Percentiles rank a stretch among this genome's conserved stretches.
phyloP scores from a whole-genome alignment of 2,888 invertebrate species.

The Abscondita cerata region DNA sequence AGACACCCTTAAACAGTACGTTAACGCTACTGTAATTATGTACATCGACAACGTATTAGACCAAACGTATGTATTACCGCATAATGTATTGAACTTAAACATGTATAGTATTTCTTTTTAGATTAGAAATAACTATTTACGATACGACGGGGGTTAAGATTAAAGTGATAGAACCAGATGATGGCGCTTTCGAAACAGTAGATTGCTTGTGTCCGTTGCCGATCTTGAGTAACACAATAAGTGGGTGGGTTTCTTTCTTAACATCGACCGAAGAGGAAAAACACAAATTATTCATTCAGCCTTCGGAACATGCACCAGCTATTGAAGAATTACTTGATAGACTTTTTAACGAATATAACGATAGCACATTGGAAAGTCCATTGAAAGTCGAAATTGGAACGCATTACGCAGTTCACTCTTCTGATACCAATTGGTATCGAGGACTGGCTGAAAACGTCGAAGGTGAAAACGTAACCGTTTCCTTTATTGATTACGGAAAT shows the following conservation, averaged over 20 bases:
- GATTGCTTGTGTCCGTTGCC: constrained; percentile 68
- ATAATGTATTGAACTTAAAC: too few species aligned
- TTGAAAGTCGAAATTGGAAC: constrained; percentile 60
- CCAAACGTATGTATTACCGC: constrained; percentile 55
- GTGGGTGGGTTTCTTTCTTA: constrained; percentile 66
- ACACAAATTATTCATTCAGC: constrained; percentile 69
- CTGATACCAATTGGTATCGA: constrained; percentile 56
- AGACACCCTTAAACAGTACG: constrained; percentile 63
- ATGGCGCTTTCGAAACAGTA: constrained; percentile 62
- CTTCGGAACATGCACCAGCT: constrained; percentile 58
- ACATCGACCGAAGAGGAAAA: constrained; percentile 55
- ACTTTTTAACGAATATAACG: constrained; percentile 67
- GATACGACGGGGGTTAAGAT: constrained; percentile 62
- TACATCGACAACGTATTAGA: constrained; percentile 59
- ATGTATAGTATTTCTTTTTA: constrained; percentile 54
- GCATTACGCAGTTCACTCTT: constrained; percentile 64
- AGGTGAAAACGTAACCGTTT: constrained; percentile 61
- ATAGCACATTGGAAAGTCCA: constrained; percentile 52
- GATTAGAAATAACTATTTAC: constrained; percentile 72
- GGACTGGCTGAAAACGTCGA: constrained; percentile 45
- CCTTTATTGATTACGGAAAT: constrained; percentile 77
- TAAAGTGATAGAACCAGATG: constrained; percentile 62
- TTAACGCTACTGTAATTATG: constrained; percentile 59
- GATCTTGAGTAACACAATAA: constrained; percentile 66
- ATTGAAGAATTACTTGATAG: constrained; percentile 60